Conservation (phyloP, 2,888 invertebrate species). For the Gibbula magus region DNA sequence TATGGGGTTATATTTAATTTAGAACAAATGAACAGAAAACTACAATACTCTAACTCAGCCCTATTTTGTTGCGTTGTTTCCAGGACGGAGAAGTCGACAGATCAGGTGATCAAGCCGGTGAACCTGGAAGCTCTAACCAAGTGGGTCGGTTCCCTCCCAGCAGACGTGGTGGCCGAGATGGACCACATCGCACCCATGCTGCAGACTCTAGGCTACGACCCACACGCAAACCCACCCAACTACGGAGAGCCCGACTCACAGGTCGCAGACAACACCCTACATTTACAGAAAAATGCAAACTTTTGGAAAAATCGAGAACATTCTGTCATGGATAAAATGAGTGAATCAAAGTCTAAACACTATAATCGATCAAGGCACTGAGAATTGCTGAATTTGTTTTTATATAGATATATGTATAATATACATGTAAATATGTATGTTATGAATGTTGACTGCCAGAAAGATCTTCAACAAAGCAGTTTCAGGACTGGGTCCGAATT, state of each 20-base stretch:
- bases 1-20: no score
- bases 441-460: no score
- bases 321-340: conserved; percentile 51
- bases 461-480: no score
- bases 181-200: conserved; percentile 96
- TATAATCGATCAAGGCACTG: no score
- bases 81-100: conserved; percentile 97
- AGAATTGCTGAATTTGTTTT: no score
- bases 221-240: conserved; percentile 94
- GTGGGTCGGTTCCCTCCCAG: conserved; percentile 78
- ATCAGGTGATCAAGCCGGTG: conserved; percentile 98
- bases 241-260: conserved; percentile 87
- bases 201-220: conserved; percentile 90
- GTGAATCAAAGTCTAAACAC: neutral
- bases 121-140: conserved; percentile 91
- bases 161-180: conserved; percentile 94
- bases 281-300: conserved; percentile 73
- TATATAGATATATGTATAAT: no score
- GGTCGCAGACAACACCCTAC: conserved; percentile 77
- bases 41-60: no score
- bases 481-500: no score
- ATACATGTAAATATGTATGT: no score
- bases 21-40: no score
- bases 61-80: conserved; percentile 46
- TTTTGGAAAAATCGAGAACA: conserved; percentile 68